Base-by-base conservation (phyloP, 2,797 vertebrate genomes). In the Percopsis omiscomaycus region DNA sequence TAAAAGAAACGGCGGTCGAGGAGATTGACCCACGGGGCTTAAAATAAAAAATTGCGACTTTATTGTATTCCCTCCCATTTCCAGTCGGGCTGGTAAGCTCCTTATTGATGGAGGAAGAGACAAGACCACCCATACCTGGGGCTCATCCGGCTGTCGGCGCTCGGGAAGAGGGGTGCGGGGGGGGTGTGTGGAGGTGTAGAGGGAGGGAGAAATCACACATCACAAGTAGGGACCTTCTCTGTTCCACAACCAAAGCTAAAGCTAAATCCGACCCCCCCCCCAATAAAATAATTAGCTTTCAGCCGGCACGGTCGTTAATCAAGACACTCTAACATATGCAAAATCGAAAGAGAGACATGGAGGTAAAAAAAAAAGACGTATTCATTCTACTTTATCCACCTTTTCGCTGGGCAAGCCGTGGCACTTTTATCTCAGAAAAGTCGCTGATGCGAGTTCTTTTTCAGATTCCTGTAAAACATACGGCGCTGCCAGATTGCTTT, bases 251-350 rank as follows among this genome's bases (percentile, higher is more conserved):
- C 86, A 86, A 89, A 90, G 86, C 83, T 82, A 86, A 91, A 90
- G 88, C 89, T 89, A 93, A 92, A 92, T 91, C 89, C 79, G 77
- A 83, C 79, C 83, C 81, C 77, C 81, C 77, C 90, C 90, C 92
- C 87, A 91, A 93, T 92, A 91, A 93, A 94, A 94, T 93, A 92
- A 94, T 94, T 93, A 92, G 89, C 87, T 92, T 91, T 88, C 81
- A 80, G 81, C 75, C 73, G 84, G 85, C 81, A 66, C 63, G 61
- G 87, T 86, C 78, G 86, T 92, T 94, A 92, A 94, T 93, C 92
- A 93, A 92, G 83, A 77, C 80, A 68, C 78, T 78, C 73, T 86
- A 91, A 92, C 89, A 92, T 91, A 91, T 91, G 89, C 89, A 85
- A 85, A 80, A 84, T 78, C 82, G 4, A 79, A 68, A 82, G 6